phyloP scores from a whole-genome alignment of 2,888 invertebrate species.

The Terebella lapidaria region DNA sequence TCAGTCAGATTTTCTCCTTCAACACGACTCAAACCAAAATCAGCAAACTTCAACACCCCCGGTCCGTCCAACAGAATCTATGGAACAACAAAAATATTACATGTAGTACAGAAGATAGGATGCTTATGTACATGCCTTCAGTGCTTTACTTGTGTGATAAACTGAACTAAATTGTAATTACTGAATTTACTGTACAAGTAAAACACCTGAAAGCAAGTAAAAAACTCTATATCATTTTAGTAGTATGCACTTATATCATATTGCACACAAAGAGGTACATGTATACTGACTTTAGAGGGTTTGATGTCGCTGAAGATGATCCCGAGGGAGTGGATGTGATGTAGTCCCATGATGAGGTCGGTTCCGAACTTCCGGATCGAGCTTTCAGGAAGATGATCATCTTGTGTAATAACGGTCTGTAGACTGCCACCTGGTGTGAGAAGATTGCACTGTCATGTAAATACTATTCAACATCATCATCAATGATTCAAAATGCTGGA shows the following conservation, averaged over 20 bases:
- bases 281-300: slow-evolving; percentile 46
- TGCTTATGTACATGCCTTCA: too few relatives aligned
- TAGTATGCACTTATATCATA: too few relatives aligned
- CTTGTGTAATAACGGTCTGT: slow-evolving; percentile 46
- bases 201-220: too few relatives aligned
- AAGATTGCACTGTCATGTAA: neutral
- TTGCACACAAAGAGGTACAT: too few relatives aligned
- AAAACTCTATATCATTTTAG: too few relatives aligned
- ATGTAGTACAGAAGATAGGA: too few relatives aligned
- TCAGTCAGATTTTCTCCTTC: slow-evolving; percentile 51
- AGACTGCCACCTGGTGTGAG: slow-evolving; percentile 37
- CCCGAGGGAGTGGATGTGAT: slow-evolving; percentile 51
- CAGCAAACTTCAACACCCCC: slow-evolving; percentile 49
- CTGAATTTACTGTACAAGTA: too few relatives aligned
- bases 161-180: too few relatives aligned
- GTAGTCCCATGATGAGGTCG: slow-evolving; percentile 49
- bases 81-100: neutral
- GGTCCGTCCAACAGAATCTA: slow-evolving; percentile 51
- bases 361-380: slow-evolving; percentile 46
- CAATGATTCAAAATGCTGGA: neutral
- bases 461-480: neutral
- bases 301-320: slow-evolving; percentile 52
- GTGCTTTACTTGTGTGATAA: too few relatives aligned
- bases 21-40: slow-evolving; percentile 50
- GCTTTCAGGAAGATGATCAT: slow-evolving; percentile 49